Evolutionary conservation across 1,140 invertebrate genomes (phyloP).

Genomic region (Cydia amplana): DNA sequence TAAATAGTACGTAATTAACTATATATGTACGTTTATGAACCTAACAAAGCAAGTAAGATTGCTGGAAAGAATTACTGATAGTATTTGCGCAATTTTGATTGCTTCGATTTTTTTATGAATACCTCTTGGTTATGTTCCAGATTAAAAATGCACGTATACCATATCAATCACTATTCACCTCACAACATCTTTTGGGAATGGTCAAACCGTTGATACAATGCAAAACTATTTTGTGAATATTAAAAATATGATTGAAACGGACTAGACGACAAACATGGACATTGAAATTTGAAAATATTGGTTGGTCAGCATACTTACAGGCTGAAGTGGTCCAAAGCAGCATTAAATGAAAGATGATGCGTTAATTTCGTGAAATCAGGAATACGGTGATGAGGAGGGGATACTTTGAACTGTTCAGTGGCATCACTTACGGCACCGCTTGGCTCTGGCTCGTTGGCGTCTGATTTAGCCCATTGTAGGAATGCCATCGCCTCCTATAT

Average conservation of each 20-base stretch:
- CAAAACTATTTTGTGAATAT: background rate
- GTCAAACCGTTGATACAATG: background rate
- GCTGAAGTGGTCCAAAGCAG: constrained; percentile 73
- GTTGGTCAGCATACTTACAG: constrained; percentile 66
- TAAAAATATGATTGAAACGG: background rate
- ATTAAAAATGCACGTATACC: too few relatives aligned
- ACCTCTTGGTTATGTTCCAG: background rate
- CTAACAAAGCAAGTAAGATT: too few relatives aligned
- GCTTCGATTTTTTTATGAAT: too few relatives aligned
- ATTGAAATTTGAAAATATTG: constrained; percentile 40
- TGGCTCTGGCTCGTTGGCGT: constrained; percentile 68
- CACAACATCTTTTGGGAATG: too few relatives aligned
- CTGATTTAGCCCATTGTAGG: constrained; percentile 69
- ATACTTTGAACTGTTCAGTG: constrained; percentile 61
- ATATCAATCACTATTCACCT: too few relatives aligned
- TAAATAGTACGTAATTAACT: too few relatives aligned
- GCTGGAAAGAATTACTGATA: too few relatives aligned
- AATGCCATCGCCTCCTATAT: constrained; percentile 77
- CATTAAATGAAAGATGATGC: constrained; percentile 73
- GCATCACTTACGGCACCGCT: constrained; percentile 78
- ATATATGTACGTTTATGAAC: too few relatives aligned
- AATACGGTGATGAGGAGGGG: constrained; percentile 62
- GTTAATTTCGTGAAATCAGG: constrained; percentile 75
- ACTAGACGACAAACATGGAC: background rate
- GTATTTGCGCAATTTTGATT: too few relatives aligned